Conservation (phyloP, 2,797 vertebrate species). For the Danio jaintianensis region DNA sequence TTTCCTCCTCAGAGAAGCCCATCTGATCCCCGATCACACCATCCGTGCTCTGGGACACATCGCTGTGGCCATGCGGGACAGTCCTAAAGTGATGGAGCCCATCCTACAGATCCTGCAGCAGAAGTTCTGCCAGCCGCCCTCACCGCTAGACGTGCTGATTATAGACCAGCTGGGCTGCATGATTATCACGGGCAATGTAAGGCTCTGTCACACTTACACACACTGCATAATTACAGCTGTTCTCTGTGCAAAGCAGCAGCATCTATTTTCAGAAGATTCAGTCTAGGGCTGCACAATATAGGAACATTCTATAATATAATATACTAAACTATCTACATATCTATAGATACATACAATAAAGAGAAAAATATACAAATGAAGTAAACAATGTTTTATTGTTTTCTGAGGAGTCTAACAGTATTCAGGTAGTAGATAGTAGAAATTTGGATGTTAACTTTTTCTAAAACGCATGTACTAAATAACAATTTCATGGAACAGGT, state of each 20-base stretch:
- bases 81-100: conserved; percentile 94
- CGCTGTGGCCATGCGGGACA: conserved; percentile 92
- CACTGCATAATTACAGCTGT: neutral
- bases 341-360: too few relatives aligned
- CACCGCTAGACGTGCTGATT: conserved; percentile 93
- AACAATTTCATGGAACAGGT: too few relatives aligned
- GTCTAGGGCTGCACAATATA: too few relatives aligned
- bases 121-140: conserved; percentile 96
- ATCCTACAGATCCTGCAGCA: conserved; percentile 98
- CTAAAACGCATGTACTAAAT: too few relatives aligned
- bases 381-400: too few relatives aligned
- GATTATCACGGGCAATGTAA: conserved; percentile 97
- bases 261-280: neutral
- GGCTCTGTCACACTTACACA: conserved; percentile 43
- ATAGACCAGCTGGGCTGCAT: conserved; percentile 96
- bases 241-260: neutral
- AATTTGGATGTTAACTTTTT: too few relatives aligned
- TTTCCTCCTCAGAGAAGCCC: conserved; percentile 85
- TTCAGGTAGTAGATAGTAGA: too few relatives aligned
- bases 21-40: conserved; percentile 96
- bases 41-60: conserved; percentile 95
- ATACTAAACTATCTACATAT: too few relatives aligned
- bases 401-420: too few relatives aligned
- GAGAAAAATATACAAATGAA: too few relatives aligned
- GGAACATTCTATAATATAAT: too few relatives aligned